phyloP scores from a whole-genome alignment of 2,113 vertebrate species.

The Bungarus multicinctus region DNA sequence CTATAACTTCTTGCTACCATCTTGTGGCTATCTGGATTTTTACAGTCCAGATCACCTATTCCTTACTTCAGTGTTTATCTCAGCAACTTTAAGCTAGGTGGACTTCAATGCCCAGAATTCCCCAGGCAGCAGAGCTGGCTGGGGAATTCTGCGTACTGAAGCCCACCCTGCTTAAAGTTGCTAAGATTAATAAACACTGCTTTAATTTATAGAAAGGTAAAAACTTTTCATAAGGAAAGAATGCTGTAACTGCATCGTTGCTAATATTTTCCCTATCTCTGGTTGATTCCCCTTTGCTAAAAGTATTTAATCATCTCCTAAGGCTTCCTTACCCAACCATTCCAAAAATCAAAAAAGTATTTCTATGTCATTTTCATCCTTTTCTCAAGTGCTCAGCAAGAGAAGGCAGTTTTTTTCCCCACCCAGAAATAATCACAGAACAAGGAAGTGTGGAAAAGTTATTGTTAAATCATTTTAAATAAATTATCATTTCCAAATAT shows the following conservation, averaged over 20 bases:
- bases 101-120: neutral
- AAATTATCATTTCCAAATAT: neutral
- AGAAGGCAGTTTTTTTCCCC: neutral
- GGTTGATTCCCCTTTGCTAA: neutral
- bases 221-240: neutral
- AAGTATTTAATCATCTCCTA: neutral
- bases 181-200: neutral
- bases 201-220: neutral
- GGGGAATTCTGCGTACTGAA: too few relatives aligned
- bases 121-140: neutral
- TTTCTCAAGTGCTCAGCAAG: neutral
- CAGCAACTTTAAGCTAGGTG: neutral
- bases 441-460: too few relatives aligned
- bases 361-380: neutral
- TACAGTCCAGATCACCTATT: neutral
- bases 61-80: neutral
- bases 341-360: neutral
- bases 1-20: neutral
- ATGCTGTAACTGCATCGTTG: neutral
- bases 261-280: neutral
- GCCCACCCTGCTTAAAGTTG: neutral
- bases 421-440: neutral
- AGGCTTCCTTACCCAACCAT: neutral
- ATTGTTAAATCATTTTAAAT: neutral
- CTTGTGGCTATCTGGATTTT: neutral